Evolutionary conservation across 2,888 invertebrate species (phyloP).

Genomic region (Nephrocerus scutellatus): DNA sequence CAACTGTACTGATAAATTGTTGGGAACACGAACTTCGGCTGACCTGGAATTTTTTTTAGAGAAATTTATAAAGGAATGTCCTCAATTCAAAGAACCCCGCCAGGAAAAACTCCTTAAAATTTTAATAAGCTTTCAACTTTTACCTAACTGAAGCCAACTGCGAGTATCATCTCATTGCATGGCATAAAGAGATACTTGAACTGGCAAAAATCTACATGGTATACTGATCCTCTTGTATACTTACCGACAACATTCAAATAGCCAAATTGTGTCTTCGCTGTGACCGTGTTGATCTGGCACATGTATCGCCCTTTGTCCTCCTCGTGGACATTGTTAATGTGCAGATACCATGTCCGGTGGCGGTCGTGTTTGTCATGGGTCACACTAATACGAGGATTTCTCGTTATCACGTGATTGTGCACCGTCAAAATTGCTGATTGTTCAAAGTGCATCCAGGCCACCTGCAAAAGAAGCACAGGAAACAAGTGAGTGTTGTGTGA

Average conservation of each 20-base stretch:
- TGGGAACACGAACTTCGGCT: no score
- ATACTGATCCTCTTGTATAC: no score
- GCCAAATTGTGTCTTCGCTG: constrained; percentile 87
- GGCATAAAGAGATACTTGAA: no score
- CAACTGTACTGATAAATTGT: no score
- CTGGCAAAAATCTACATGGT: no score
- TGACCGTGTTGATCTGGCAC: constrained; percentile 90
- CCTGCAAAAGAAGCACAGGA: constrained; percentile 53
- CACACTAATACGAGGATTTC: constrained; percentile 85
- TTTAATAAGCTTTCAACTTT: no score
- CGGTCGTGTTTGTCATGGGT: constrained; percentile 84
- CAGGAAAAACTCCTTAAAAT: no score
- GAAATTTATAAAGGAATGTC: no score
- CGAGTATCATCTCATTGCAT: no score
- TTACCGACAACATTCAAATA: constrained; percentile 87
- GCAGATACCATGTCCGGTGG: constrained; percentile 79
- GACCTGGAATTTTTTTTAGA: no score
- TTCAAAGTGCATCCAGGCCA: constrained; percentile 94
- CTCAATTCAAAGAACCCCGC: no score
- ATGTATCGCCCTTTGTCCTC: constrained; percentile 89
- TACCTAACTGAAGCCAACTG: no score
- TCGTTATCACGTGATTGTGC: constrained; percentile 88
- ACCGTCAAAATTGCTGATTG: constrained; percentile 89
- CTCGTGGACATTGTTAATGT: constrained; percentile 85
- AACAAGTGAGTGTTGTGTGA: constrained; percentile 28